Conservation (phyloP, 2,888 invertebrate species). For the Drosophila austrosaltans region DNA sequence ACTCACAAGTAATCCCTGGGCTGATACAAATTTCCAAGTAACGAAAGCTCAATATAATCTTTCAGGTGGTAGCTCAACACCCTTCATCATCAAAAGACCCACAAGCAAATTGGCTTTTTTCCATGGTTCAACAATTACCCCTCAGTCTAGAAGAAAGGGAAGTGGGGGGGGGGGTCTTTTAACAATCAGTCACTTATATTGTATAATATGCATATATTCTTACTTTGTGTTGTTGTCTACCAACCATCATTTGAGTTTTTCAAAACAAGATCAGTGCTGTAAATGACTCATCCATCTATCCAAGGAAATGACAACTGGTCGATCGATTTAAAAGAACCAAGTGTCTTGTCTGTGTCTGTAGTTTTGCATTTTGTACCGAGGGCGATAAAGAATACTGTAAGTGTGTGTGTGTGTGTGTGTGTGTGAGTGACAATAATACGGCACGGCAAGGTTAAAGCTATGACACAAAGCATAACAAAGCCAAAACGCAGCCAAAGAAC, state of each 20-base stretch:
- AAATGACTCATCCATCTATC: slow-evolving; percentile 53
- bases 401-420: neutral
- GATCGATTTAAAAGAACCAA: slow-evolving; percentile 3
- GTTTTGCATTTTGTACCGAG: slow-evolving; percentile 17
- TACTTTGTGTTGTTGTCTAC: slow-evolving; percentile 21
- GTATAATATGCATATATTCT: neutral
- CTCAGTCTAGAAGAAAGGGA: neutral
- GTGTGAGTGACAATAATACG: slow-evolving; percentile 1
- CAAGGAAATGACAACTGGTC: slow-evolving; percentile 15
- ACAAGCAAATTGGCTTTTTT: slow-evolving; percentile 10
- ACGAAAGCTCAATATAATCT: neutral
- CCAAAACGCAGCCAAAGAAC: slow-evolving; percentile 21
- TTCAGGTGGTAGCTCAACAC: slow-evolving; percentile 5
- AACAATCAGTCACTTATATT: neutral
- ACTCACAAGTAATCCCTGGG: neutral
- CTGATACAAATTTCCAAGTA: neutral
- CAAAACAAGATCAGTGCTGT: slow-evolving; percentile 56
- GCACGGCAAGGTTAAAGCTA: slow-evolving; percentile 20
- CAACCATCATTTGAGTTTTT: slow-evolving; percentile 54
- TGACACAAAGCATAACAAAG: slow-evolving; percentile 10
- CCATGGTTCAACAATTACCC: slow-evolving; percentile 13
- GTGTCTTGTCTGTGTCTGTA: neutral
- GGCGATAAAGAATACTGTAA: too few relatives aligned
- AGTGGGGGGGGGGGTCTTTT: neutral
- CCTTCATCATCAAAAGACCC: neutral